Conservation (phyloP, 2,797 vertebrate genomes). For the Cryptoblepharus egeriae region DNA sequence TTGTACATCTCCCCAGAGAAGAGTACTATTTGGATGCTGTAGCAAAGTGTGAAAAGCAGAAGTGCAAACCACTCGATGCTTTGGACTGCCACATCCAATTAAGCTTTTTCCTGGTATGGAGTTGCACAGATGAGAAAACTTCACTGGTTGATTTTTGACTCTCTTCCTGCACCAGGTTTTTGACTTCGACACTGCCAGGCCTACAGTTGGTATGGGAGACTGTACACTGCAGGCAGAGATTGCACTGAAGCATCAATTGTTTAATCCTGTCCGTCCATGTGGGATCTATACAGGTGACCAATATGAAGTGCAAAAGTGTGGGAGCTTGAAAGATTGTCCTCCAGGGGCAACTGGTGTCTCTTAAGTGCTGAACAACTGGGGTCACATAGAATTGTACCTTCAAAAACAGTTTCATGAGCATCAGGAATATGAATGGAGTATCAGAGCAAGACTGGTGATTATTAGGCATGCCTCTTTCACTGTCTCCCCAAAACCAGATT, state of each 20-base stretch:
- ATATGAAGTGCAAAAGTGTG: background rate
- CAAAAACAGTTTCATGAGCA: too few relatives aligned
- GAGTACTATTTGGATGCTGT: too few relatives aligned
- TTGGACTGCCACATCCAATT: background rate
- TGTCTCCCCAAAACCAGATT: too few relatives aligned
- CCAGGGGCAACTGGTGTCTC: background rate
- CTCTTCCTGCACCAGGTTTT: background rate
- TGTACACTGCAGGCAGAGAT: background rate
- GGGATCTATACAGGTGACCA: background rate
- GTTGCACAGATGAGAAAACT: background rate
- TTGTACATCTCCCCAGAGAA: too few relatives aligned
- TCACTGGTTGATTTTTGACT: background rate
- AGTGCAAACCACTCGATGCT: too few relatives aligned
- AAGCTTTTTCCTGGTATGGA: background rate
- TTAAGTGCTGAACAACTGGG: too few relatives aligned
- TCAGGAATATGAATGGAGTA: too few relatives aligned
- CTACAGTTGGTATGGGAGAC: too few relatives aligned
- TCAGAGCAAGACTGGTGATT: too few relatives aligned
- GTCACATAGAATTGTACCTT: too few relatives aligned
- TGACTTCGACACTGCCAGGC: background rate
- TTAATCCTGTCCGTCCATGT: background rate
- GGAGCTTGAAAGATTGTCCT: background rate
- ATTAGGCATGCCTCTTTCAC: too few relatives aligned
- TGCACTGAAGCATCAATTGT: background rate
- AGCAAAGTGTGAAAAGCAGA: too few relatives aligned